These are phyloP conservation scores for Xenopus laevis DNA, from an alignment of 2,113 vertebrate genomes.

Conservation along the genomic window DNA sequence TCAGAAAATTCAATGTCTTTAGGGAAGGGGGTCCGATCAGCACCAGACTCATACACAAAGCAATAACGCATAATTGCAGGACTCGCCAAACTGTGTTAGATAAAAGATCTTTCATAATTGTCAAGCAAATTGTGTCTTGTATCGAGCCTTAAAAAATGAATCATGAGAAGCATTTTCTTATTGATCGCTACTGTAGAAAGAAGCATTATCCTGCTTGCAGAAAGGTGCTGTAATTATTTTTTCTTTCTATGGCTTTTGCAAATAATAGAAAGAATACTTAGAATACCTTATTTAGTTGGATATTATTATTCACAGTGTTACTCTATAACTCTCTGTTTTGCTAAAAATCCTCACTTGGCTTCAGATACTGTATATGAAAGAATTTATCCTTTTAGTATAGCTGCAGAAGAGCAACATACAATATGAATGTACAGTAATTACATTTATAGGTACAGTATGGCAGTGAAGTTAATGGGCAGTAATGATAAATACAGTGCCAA, in stretches of 20 bases:
- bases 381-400: no score
- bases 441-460: no score
- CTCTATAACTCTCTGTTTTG: no score
- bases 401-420: no score
- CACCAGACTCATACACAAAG: conserved; percentile 25
- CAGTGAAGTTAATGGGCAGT: no score
- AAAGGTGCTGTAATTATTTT: conserved; percentile 38
- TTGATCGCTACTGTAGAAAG: conserved; percentile 42
- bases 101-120: conserved; percentile 47
- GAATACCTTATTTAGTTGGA: no score
- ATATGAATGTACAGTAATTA: no score
- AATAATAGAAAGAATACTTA: no score
- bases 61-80: conserved; percentile 45
- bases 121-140: conserved; percentile 45
- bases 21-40: conserved; percentile 24
- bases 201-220: conserved; percentile 36
- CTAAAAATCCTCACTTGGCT: no score
- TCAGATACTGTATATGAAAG: no score
- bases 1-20: conserved; percentile 38
- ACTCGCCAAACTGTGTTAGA: conserved; percentile 41
- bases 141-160: conserved; percentile 46
- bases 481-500: no score
- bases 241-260: background rate
- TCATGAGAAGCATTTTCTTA: conserved; percentile 47
- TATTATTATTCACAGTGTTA: no score